These are phyloP conservation scores for Lasioglossum pauxillum DNA, from an alignment of 2,888 invertebrate genomes.

Conservation along the genomic window DNA sequence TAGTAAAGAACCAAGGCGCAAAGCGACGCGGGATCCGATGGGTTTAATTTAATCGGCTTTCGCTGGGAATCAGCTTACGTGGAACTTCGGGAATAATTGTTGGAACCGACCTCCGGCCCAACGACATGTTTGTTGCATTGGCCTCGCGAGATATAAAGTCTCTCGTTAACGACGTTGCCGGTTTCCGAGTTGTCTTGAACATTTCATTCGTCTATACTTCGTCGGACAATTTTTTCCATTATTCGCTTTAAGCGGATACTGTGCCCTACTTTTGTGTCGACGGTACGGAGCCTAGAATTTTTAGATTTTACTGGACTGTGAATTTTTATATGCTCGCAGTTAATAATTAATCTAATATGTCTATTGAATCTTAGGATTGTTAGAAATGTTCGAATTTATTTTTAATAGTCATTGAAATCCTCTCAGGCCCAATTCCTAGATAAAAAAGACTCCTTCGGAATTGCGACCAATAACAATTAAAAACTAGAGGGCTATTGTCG, in stretches of 20 bases:
- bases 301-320: neutral
- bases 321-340: neutral
- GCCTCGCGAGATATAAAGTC: neutral
- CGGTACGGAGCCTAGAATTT: neutral
- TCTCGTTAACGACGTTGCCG: neutral
- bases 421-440: no score
- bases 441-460: no score
- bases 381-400: no score
- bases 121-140: neutral
- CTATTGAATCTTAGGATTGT: no score
- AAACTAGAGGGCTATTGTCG: no score
- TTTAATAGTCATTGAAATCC: no score
- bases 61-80: constrained; percentile 58
- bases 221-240: neutral
- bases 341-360: neutral
- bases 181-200: neutral
- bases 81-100: constrained; percentile 55
- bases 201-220: neutral
- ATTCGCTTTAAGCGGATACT: neutral
- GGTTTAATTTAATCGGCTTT: constrained; percentile 66
- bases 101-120: neutral
- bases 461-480: no score
- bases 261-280: neutral
- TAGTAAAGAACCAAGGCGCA: neutral
- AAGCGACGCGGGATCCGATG: constrained; percentile 40